phyloP scores from a whole-genome alignment of 2,888 invertebrate genomes.

The Onthophagus sagittarius region DNA sequence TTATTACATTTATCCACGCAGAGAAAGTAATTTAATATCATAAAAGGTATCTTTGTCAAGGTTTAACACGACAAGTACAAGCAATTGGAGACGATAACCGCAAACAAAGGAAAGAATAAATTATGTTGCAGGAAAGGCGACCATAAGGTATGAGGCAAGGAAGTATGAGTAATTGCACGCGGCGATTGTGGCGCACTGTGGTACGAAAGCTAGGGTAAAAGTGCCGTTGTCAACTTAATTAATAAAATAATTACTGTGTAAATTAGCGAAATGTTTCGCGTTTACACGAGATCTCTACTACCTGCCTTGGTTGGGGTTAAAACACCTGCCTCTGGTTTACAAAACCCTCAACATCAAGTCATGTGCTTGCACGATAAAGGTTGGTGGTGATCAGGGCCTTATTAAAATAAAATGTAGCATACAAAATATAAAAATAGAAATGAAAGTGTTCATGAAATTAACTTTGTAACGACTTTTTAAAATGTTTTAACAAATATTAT shows the following conservation, averaged over 20 bases:
- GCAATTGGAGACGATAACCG: constrained; percentile 1
- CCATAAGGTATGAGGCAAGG: background rate
- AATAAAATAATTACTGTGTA: constrained; percentile 21
- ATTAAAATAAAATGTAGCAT: background rate
- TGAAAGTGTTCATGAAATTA: background rate
- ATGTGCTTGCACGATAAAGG: background rate
- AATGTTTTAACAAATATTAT: too few species aligned
- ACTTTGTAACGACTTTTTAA: background rate
- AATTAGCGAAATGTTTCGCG: constrained; percentile 21
- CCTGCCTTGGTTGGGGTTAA: background rate
- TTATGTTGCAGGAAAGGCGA: background rate
- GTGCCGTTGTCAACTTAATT: constrained; percentile 20
- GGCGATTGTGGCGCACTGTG: background rate
- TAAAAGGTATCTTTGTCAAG: background rate
- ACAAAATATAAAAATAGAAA: too few species aligned
- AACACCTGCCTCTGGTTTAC: background rate
- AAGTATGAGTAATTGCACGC: constrained; percentile 5
- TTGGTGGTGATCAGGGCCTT: background rate
- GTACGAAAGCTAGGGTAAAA: background rate
- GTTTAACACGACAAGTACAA: constrained; percentile 10
- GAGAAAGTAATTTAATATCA: background rate
- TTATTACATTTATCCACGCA: background rate
- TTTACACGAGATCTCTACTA: constrained; percentile 16
- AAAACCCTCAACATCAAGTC: too few species aligned
- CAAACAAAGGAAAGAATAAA: constrained; percentile 5